These are phyloP conservation scores for Apistogramma diplotaenia DNA, from an alignment of 2,113 vertebrate species.

Conservation along the genomic window DNA sequence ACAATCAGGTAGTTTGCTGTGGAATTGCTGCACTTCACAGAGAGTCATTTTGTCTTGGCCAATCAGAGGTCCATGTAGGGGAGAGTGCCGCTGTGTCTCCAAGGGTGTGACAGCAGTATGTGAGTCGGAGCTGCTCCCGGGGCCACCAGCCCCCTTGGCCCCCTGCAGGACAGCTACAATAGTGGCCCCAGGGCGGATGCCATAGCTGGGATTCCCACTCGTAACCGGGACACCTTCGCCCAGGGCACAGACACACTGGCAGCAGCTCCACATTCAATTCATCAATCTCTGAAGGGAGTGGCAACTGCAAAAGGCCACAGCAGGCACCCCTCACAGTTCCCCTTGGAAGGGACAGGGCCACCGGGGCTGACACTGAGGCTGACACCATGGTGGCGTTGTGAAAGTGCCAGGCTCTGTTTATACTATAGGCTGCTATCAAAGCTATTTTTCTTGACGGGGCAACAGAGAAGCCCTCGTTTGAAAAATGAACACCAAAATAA, in stretches of 20 bases:
- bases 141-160: conserved; percentile 76
- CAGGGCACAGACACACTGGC: conserved; percentile 82
- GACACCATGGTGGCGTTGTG: conserved; percentile 16
- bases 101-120: conserved; percentile 85
- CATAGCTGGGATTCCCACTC: conserved; percentile 83
- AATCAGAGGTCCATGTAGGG: conserved; percentile 46
- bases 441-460: not conserved
- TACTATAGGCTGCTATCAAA: not conserved
- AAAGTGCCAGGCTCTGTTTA: conserved; percentile 41
- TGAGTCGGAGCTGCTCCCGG: conserved; percentile 76
- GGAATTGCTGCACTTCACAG: conserved; percentile 42
- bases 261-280: conserved; percentile 80
- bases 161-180: conserved; percentile 79
- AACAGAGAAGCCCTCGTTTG: conserved; percentile 6
- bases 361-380: conserved; percentile 47
- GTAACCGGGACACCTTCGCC: conserved; percentile 80
- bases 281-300: conserved; percentile 77
- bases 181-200: conserved; percentile 77
- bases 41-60: conserved; percentile 57
- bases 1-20: conserved; percentile 58
- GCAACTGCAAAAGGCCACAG: conserved; percentile 71
- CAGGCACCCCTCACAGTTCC: conserved; percentile 59
- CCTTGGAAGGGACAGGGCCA: conserved; percentile 60
- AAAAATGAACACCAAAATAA: not conserved
- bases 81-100: conserved; percentile 75